Base-by-base conservation (phyloP, 2,113 vertebrate species). In the Dascyllus trimaculatus region DNA sequence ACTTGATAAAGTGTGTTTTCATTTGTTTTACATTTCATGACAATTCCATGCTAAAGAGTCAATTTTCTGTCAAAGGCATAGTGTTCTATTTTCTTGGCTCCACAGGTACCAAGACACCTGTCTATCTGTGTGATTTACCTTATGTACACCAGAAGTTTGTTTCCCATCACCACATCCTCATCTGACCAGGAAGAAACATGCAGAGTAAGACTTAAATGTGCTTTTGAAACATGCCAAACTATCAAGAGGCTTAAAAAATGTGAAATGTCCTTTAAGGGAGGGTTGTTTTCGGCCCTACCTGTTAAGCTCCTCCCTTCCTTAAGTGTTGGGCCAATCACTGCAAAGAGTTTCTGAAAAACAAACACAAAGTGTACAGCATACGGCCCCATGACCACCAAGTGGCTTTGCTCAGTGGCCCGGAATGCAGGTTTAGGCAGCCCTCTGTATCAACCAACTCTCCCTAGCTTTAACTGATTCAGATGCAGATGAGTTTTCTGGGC, bases 71-170 rank as follows among this genome's bases (percentile, higher is more conserved):
- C 32, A 32, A 7, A 6, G 7, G 7, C 32, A 5, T 32, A 32
- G 4, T 32, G 32, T 32, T 32, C 6, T 6, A 6, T 32, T 32
- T 4, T 32, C 32, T 32, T 32, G 32, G 32, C 32, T 32, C 7
- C 32, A 32, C 32, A 32, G 32, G 32, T 32, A 32, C 32, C 32
- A 32, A 32, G 32, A 32, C 0, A 8, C 32, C 32, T 32, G 32
- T 32, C 4, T 6, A 6, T 29, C 29, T 57, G 17, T 14, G 11
- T 17, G 26, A 35, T 19, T 82, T 92, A 99, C 98, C 98, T 99
- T 78, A 99, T 99, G 88, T 99, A 99, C 1, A 99, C 98, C 11
- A 99, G 95, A 43, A 99, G 94, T 85, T 99, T 99, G 92, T 99
- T 99, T 58, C 98, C 98, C 96, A 99, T 98, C 35, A 97, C 91